Percentiles rank a stretch among this genome's conserved stretches.
Conservation (phyloP, 1,140 invertebrate genomes). For the Orius insidiosus region DNA sequence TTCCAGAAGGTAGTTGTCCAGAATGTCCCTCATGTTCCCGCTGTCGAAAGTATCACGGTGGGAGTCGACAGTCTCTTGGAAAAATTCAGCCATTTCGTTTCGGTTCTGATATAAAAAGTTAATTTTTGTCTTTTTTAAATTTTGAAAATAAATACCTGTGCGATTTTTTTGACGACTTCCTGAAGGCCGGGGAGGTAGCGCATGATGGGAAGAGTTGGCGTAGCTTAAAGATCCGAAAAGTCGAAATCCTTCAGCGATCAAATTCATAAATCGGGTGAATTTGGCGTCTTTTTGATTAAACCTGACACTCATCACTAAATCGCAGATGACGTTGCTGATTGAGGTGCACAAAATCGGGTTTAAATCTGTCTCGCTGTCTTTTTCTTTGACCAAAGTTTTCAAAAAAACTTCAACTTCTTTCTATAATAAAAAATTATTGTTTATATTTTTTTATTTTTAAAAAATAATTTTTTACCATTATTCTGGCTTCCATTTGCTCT, state of each 20-base stretch:
- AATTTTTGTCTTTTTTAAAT: background rate
- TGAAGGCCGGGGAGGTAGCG: slow-evolving; percentile 58
- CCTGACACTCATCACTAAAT: slow-evolving; percentile 71
- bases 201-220: slow-evolving; percentile 46
- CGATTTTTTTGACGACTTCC: slow-evolving; percentile 52
- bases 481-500: slow-evolving; percentile 65
- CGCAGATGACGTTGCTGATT: slow-evolving; percentile 82
- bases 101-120: slow-evolving; percentile 41
- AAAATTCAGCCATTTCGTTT: slow-evolving; percentile 64
- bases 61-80: slow-evolving; percentile 63
- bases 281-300: slow-evolving; percentile 57
- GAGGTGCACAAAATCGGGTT: slow-evolving; percentile 56
- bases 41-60: slow-evolving; percentile 58
- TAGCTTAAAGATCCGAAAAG: slow-evolving; percentile 50
- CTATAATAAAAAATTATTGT: slow-evolving; percentile 29
- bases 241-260: slow-evolving; percentile 77
- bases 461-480: slow-evolving; percentile 65
- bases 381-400: slow-evolving; percentile 34
- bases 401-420: slow-evolving; percentile 61
- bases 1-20: slow-evolving; percentile 71
- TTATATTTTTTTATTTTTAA: background rate
- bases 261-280: slow-evolving; percentile 58
- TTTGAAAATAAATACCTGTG: slow-evolving; percentile 26
- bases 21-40: slow-evolving; percentile 59
- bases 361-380: slow-evolving; percentile 45